Percentiles rank a stretch among this genome's conserved stretches.
These are phyloP conservation scores for Agelaius phoeniceus DNA, from an alignment of 2,113 vertebrate species.

Conservation along the genomic window DNA sequence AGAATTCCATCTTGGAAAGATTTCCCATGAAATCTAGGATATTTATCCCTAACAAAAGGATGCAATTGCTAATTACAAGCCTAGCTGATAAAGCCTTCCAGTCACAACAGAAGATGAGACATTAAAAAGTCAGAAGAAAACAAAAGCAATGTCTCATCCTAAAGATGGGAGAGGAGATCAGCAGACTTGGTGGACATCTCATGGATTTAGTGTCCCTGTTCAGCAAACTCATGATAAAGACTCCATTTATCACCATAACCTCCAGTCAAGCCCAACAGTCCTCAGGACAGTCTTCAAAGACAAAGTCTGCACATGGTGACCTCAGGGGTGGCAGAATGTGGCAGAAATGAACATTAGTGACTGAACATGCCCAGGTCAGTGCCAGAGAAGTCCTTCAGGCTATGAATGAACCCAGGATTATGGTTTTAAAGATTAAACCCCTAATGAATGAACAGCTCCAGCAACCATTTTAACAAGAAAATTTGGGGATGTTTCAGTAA, in stretches of 20 bases:
- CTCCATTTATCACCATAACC: background rate
- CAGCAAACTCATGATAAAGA: background rate
- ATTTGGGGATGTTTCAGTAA: background rate
- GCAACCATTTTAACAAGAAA: background rate
- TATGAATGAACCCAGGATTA: background rate
- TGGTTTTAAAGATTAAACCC: background rate
- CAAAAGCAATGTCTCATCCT: background rate
- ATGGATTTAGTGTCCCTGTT: background rate
- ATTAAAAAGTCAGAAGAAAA: background rate
- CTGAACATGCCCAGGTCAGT: background rate
- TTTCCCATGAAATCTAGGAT: background rate
- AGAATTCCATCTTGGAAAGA: background rate
- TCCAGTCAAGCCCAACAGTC: background rate
- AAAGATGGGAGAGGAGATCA: background rate
- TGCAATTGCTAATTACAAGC: background rate
- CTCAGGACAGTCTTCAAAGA: background rate
- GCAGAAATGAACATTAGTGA: background rate
- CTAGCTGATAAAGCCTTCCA: background rate
- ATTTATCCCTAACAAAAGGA: background rate
- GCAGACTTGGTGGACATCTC: background rate
- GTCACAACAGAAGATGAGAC: background rate
- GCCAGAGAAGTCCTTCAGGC: background rate
- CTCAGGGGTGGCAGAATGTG: background rate
- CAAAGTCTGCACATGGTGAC: background rate
- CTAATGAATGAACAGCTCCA: background rate